Conservation (phyloP, 2,888 invertebrate species). For the Lobophora halterata region DNA sequence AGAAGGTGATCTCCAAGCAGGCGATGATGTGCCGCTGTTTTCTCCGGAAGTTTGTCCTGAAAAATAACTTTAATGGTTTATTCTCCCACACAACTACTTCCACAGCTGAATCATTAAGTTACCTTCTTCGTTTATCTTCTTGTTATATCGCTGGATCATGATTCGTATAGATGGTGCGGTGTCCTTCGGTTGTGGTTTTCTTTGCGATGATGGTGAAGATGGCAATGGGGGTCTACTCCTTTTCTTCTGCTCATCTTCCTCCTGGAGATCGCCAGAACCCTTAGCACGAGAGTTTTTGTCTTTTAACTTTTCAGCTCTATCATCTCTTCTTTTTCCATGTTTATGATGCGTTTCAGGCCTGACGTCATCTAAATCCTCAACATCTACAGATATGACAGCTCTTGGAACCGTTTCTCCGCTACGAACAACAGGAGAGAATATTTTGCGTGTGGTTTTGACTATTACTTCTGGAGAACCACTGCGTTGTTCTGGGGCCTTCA, state of each 20-base stretch:
- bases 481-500: conserved; percentile 64
- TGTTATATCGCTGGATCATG: conserved; percentile 86
- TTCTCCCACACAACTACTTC: neutral
- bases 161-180: conserved; percentile 85
- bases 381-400: conserved; percentile 71
- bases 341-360: conserved; percentile 42
- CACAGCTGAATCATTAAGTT: conserved; percentile 12
- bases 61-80: conserved; percentile 1
- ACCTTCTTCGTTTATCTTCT: conserved; percentile 82
- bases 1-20: conserved; percentile 84
- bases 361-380: conserved; percentile 64
- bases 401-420: conserved; percentile 77
- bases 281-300: conserved; percentile 49
- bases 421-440: conserved; percentile 86
- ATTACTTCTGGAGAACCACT: conserved; percentile 83
- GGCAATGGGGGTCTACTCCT: conserved; percentile 79
- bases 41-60: conserved; percentile 68
- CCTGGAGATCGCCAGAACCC: conserved; percentile 62
- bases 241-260: conserved; percentile 57
- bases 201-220: conserved; percentile 81
- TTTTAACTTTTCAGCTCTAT: conserved; percentile 38
- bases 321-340: conserved; percentile 30
- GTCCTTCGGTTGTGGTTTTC: conserved; percentile 79
- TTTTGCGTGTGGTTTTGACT: conserved; percentile 89
- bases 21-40: conserved; percentile 84